A percentile compares a stretch with the other conserved stretches of the same genome.
Conservation (phyloP, 2,797 vertebrate species). For the Centroberyx gerrardi region DNA sequence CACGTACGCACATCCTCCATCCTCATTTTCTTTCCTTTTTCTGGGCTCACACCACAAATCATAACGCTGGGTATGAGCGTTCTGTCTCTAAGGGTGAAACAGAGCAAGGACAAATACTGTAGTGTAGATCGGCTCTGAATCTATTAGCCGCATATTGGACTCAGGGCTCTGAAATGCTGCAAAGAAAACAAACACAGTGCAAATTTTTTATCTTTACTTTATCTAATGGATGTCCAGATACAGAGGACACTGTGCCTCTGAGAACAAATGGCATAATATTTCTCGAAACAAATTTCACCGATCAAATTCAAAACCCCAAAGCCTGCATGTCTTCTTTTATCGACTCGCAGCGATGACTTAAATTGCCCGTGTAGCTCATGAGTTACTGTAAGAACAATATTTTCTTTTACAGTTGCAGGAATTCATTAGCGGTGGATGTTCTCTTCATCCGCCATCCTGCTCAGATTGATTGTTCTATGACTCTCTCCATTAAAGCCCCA, state of each 20-base stretch:
- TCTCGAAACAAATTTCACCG: constrained; percentile 35
- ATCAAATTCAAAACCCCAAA: constrained; percentile 46
- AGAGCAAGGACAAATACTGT: constrained; percentile 38
- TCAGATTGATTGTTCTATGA: constrained; percentile 80
- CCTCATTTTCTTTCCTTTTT: constrained; percentile 10
- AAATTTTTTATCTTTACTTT: constrained; percentile 40
- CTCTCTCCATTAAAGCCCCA: constrained; percentile 81
- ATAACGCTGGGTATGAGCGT: constrained; percentile 27
- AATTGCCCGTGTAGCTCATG: constrained; percentile 50
- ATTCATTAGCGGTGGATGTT: constrained; percentile 66
- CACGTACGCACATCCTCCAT: not conserved
- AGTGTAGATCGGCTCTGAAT: constrained; percentile 29
- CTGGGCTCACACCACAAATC: constrained; percentile 9
- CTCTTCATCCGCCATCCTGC: constrained; percentile 54
- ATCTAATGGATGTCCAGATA: constrained; percentile 16
- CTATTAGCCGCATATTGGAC: constrained; percentile 28
- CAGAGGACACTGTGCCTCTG: not conserved
- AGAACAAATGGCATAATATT: not conserved
- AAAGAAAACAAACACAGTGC: constrained; percentile 26
- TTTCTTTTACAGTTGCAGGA: constrained; percentile 63
- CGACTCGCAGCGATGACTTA: constrained; percentile 28
- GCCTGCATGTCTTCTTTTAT: constrained; percentile 35
- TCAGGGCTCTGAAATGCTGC: constrained; percentile 20
- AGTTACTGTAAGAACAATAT: constrained; percentile 64
- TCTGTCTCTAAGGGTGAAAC: constrained; percentile 46